A percentile compares a stretch with the other conserved stretches of the same genome.
These are phyloP conservation scores for Apistogramma diplotaenia DNA, from an alignment of 2,113 vertebrate genomes.

Conservation along the genomic window DNA sequence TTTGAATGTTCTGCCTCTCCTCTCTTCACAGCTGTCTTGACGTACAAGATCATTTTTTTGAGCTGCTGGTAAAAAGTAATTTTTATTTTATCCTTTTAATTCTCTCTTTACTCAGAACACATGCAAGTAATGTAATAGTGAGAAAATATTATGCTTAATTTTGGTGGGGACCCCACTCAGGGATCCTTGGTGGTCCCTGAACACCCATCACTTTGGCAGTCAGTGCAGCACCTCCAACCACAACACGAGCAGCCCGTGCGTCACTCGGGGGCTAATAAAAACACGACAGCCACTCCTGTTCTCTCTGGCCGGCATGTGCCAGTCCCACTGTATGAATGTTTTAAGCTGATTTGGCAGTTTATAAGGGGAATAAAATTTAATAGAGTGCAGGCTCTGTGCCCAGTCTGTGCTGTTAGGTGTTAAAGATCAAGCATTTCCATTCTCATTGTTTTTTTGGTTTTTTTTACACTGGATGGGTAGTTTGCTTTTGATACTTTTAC, in stretches of 20 bases:
- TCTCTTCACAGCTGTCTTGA: neutral
- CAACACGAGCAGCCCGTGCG: slow-evolving; percentile 43
- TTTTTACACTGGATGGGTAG: neutral
- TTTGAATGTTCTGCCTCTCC: neutral
- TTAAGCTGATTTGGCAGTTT: neutral
- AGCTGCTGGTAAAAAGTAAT: no score
- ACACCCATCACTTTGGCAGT: slow-evolving; percentile 5
- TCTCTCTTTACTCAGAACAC: neutral
- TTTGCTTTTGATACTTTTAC: neutral
- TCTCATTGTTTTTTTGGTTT: neutral
- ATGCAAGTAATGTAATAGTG: slow-evolving; percentile 8
- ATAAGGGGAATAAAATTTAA: neutral
- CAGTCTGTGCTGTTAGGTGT: neutral
- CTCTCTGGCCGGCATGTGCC: neutral
- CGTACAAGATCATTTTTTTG: neutral
- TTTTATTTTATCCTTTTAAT: neutral
- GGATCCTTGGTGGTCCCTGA: slow-evolving; percentile 47
- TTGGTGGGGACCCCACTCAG: slow-evolving; percentile 9
- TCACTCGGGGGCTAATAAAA: slow-evolving; percentile 58
- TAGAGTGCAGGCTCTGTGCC: neutral
- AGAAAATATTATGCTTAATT: slow-evolving; percentile 38
- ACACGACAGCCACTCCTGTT: slow-evolving; percentile 45
- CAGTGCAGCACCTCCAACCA: slow-evolving; percentile 35
- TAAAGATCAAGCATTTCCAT: neutral
- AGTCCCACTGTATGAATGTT: neutral